Base-by-base conservation (phyloP, 2,888 invertebrate species). In the Caprella mutica region DNA sequence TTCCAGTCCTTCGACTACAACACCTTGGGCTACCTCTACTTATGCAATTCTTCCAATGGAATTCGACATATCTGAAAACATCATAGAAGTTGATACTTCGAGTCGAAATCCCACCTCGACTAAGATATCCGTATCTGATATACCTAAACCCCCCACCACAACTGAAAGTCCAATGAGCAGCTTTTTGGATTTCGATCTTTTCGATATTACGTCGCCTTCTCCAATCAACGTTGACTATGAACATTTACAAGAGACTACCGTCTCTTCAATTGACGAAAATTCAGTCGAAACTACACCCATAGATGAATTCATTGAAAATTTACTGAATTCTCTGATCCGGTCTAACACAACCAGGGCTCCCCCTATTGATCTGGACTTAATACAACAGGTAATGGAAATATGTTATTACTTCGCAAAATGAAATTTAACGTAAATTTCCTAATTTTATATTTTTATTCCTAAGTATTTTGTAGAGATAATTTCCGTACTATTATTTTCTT, bases 251-350 rank as follows among this genome's bases (percentile, higher is more conserved):
- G 2, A 54, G 44, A 35, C 46, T 46, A 33, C 21, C 39, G 40
- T 51, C 19, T n/a, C 40, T n/a, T 42, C 39, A 5, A 21, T 29
- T 23, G 12, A 17, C 9, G 21, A 35, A 21, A 2, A 35, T 3
- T 4, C 52, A 35, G 17, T 12, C 14, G 46, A 30, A 17, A 46
- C 46, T 5, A 57, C 61, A 0, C 58, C 62, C 24, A 54, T 62
- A 8, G 62, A 62, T 21, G 55, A 62, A 23, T 62, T 62, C 27
- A 62, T 58, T 27, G 58, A 40, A 24, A 52, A 59, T 21, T 62
- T 62, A 42, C 52, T 59, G 44, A 59, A 59, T 26, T 62, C 58
- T 0, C 29, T 55, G 3, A 55, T 55, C 6, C 39, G 50, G 4
- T 55, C 53, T n/a, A 56, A 55, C 9, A 27, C 52, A 1, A 21